Evolutionary conservation across 2,113 vertebrate species (phyloP).

Genomic region (Butorides virescens): DNA sequence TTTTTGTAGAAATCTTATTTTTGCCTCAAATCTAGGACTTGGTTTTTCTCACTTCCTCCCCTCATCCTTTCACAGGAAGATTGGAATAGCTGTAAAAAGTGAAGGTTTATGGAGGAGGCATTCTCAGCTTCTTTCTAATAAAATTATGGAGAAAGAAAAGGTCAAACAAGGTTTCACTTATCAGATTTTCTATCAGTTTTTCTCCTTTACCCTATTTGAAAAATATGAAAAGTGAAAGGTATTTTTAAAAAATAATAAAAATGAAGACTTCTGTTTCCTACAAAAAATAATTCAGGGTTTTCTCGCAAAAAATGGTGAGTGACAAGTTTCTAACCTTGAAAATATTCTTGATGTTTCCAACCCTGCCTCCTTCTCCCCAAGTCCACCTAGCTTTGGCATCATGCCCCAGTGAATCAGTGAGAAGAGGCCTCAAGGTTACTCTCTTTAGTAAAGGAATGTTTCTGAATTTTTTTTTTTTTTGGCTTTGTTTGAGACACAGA

Average conservation of each 20-base stretch:
- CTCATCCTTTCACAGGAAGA: conserved; percentile 1
- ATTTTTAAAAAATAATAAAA: neutral
- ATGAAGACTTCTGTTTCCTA: neutral
- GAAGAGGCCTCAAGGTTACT: neutral
- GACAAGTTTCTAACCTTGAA: neutral
- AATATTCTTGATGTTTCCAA: neutral
- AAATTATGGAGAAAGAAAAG: conserved; percentile 21
- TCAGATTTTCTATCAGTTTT: neutral
- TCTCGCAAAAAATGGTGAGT: neutral
- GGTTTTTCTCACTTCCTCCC: conserved; percentile 34
- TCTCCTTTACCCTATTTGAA: neutral
- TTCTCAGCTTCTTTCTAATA: conserved; percentile 22
- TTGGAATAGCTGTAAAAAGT: neutral
- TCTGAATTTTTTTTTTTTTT: neutral
- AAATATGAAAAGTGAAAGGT: neutral
- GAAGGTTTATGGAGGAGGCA: neutral
- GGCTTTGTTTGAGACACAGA: neutral
- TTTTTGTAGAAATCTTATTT: conserved; percentile 22
- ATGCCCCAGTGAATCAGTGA: neutral
- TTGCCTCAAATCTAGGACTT: conserved; percentile 39
- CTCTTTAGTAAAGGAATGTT: neutral
- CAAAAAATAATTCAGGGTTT: neutral
- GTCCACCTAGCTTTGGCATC: neutral
- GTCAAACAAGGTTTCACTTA: conserved; percentile 14
- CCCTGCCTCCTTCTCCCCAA: neutral